Percentiles rank a stretch among this genome's conserved stretches.
Conservation (phyloP, 1,140 invertebrate species). For the Drosophila suzukii region DNA sequence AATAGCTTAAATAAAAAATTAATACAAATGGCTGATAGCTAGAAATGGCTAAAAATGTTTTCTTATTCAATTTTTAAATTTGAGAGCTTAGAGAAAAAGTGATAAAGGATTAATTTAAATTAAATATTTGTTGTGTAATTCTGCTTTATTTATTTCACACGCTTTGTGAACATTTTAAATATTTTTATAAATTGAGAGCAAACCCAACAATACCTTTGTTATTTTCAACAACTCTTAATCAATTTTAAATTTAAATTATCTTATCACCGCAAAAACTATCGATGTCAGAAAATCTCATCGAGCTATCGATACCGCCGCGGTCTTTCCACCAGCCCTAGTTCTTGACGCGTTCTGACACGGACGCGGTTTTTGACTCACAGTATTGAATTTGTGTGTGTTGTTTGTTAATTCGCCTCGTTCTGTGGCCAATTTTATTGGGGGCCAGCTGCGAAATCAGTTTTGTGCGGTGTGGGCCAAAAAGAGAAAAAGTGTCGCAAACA, state of each 20-base stretch:
- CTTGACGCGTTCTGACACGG: constrained; percentile 24
- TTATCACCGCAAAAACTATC: background rate
- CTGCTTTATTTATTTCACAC: no score
- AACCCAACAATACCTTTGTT: background rate
- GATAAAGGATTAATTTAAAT: no score
- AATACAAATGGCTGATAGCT: background rate
- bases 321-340: constrained; percentile 10
- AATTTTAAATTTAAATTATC: no score
- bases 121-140: no score
- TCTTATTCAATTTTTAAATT: no score
- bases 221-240: background rate
- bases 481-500: constrained; percentile 26
- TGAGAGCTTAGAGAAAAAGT: no score
- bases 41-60: background rate
- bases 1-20: background rate
- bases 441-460: constrained; percentile 27
- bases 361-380: constrained; percentile 11
- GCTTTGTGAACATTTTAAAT: no score
- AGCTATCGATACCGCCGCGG: background rate
- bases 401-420: constrained; percentile 28
- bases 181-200: no score
- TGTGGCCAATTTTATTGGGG: constrained; percentile 30
- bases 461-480: constrained; percentile 28
- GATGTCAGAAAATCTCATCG: background rate
- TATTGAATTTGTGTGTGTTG: constrained; percentile 24